Percentiles rank a stretch among this genome's conserved stretches.
Evolutionary conservation across 2,888 invertebrate genomes (phyloP).

Genomic region (Drosophila prolongata): DNA sequence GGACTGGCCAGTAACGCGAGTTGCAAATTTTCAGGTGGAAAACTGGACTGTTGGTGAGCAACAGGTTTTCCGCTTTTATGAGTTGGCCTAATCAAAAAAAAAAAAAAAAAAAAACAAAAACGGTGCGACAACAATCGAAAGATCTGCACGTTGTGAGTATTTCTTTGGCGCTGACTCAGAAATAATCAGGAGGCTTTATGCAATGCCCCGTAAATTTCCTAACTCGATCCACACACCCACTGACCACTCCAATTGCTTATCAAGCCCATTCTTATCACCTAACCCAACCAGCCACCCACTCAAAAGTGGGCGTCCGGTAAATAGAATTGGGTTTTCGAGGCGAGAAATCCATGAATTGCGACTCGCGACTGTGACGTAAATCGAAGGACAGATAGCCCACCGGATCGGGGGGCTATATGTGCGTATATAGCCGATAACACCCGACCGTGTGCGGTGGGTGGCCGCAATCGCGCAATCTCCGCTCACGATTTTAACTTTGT

Average conservation of each 20-base stretch:
- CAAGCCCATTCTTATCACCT: conserved; percentile 26
- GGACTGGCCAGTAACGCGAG: conserved; percentile 34
- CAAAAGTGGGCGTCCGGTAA: conserved; percentile 29
- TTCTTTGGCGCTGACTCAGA: conserved; percentile 56
- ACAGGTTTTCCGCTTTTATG: conserved; percentile 58
- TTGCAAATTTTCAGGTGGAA: conserved; percentile 21
- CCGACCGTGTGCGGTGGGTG: conserved; percentile 51
- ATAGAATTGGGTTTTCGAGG: conserved; percentile 31
- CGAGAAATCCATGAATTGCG: conserved; percentile 68
- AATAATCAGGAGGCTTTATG: conserved; percentile 58
- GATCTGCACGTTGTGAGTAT: conserved; percentile 12
- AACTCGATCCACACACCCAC: conserved; percentile 20
- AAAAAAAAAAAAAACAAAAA: no score
- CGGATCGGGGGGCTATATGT: conserved; percentile 28
- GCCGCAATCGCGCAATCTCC: conserved; percentile 41
- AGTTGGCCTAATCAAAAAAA: conserved; percentile 24
- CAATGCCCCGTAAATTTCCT: conserved; percentile 50
- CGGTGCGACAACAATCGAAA: conserved; percentile 23
- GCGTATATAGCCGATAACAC: conserved; percentile 34
- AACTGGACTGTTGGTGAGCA: conserved; percentile 37
- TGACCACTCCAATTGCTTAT: conserved; percentile 25
- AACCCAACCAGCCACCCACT: conserved; percentile 23
- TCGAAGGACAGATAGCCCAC: conserved; percentile 45
- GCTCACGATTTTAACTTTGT: conserved; percentile 53
- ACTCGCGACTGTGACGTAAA: conserved; percentile 64